Percentiles rank a stretch among this genome's conserved stretches.
Conservation (phyloP, 2,888 invertebrate species). For the Melinopterus prodromus region DNA sequence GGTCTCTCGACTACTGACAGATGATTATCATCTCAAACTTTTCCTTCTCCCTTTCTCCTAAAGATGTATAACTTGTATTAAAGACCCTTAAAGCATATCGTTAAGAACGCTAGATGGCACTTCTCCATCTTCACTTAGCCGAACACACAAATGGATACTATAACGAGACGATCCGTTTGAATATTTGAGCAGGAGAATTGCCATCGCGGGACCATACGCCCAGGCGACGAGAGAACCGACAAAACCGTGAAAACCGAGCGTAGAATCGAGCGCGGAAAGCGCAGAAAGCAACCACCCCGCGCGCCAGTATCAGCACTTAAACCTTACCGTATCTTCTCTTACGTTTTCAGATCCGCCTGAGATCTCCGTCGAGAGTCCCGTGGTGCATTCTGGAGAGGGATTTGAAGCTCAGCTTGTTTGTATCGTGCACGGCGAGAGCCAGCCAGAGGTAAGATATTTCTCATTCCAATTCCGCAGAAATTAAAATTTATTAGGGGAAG, state of each 20-base stretch:
- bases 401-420: constrained; percentile 73
- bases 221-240: not conserved
- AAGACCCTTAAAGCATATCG: not conserved
- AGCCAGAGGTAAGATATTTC: constrained; percentile 67
- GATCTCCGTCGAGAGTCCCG: constrained; percentile 68
- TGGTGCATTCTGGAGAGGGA: constrained; percentile 74
- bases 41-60: too few relatives aligned
- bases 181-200: not conserved
- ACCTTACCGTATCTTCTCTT: constrained; percentile 33
- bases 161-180: not conserved
- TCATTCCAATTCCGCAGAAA: constrained; percentile 12
- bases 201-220: not conserved
- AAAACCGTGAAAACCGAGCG: not conserved
- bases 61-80: too few relatives aligned
- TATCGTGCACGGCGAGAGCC: constrained; percentile 73
- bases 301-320: constrained; percentile 20
- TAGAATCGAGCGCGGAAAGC: not conserved
- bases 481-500: constrained; percentile 28
- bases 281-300: not conserved
- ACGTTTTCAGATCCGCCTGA: constrained; percentile 67
- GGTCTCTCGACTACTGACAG: too few relatives aligned
- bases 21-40: too few relatives aligned
- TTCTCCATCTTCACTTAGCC: not conserved
- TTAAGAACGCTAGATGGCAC: not conserved
- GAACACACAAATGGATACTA: not conserved